Conservation (phyloP, 2,888 invertebrate species). For the Lepeophtheirus nordmannii region DNA sequence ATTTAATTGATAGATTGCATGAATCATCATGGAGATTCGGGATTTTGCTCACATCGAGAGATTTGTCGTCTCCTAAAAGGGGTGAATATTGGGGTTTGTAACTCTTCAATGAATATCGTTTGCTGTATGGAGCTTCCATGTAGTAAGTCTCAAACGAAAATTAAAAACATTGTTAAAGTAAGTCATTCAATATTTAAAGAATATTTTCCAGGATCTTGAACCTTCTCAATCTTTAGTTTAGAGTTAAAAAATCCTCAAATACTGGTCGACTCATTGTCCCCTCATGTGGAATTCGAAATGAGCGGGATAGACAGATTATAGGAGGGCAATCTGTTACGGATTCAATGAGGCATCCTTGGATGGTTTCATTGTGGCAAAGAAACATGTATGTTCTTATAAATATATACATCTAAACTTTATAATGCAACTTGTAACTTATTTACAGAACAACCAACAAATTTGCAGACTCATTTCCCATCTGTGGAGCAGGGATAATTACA, state of each 20-base stretch:
- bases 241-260: neutral
- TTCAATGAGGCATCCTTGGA: neutral
- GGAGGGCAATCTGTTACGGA: neutral
- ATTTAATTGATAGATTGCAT: neutral
- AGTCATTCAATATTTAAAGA: neutral
- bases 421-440: neutral
- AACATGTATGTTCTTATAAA: neutral
- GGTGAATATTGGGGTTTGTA: conserved; percentile 1
- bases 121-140: conserved; percentile 1
- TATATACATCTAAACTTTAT: neutral
- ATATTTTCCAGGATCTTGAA: too few species aligned
- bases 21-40: conserved; percentile 11
- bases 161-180: neutral
- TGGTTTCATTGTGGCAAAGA: conserved; percentile 1
- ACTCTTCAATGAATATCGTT: neutral
- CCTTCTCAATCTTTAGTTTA: neutral
- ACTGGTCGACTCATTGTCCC: neutral
- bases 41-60: neutral
- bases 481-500: neutral
- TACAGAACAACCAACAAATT: neutral
- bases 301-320: neutral
- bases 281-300: conserved; percentile 1
- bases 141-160: neutral
- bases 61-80: neutral
- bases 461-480: neutral